Percentiles rank a stretch among this genome's conserved stretches.
phyloP scores from a whole-genome alignment of 2,797 vertebrate species.

The Melanotaenia pygmaea region DNA sequence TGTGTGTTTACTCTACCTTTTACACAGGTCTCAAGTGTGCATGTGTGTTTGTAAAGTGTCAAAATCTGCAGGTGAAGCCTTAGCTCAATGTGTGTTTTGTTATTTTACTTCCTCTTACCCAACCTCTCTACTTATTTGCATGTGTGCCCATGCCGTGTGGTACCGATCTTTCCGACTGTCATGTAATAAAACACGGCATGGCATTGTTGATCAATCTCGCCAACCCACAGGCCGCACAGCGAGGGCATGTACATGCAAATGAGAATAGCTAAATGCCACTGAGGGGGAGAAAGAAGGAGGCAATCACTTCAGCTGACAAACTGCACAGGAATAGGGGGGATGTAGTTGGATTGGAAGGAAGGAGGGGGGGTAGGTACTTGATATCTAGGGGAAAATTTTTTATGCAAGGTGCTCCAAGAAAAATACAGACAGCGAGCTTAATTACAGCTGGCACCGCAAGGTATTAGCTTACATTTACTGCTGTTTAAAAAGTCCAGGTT shows the following conservation, averaged over 20 bases:
- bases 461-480: conserved; percentile 46
- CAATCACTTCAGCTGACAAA: conserved; percentile 86
- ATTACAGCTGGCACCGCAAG: conserved; percentile 61
- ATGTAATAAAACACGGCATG: conserved; percentile 93
- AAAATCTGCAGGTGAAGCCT: conserved; percentile 21
- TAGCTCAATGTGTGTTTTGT: conserved; percentile 24
- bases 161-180: conserved; percentile 73
- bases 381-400: conserved; percentile 66
- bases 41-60: conserved; percentile 43
- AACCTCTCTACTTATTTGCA: conserved; percentile 13
- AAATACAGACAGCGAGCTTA: conserved; percentile 66
- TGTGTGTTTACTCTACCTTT: conserved; percentile 61
- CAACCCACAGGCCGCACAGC: conserved; percentile 91
- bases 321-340: conserved; percentile 63
- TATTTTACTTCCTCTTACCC: conserved; percentile 21
- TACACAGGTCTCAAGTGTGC: conserved; percentile 59
- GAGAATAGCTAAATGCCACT: conserved; percentile 93
- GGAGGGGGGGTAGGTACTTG: conserved; percentile 46
- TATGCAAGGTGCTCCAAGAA: conserved; percentile 74
- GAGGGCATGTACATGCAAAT: conserved; percentile 99
- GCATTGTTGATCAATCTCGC: conserved; percentile 95
- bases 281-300: conserved; percentile 82
- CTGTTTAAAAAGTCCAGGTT: conserved; percentile 55
- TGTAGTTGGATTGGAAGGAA: conserved; percentile 9
- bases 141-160: conserved; percentile 49